phyloP scores from a whole-genome alignment of 2,888 invertebrate genomes.

The Chrysomela aeneicollis region DNA sequence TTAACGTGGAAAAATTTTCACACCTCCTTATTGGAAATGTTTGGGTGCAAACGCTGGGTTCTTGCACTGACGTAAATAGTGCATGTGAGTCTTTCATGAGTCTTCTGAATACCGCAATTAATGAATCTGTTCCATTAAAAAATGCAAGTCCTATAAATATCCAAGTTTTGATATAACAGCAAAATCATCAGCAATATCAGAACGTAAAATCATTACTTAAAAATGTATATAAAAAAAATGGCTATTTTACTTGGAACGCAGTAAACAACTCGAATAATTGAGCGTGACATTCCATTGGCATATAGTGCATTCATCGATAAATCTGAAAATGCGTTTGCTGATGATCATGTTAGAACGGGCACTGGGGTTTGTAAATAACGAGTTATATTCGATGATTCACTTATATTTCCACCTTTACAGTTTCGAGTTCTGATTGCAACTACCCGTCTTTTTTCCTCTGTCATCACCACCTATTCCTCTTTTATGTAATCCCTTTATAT shows the following conservation, averaged over 20 bases:
- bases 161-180: neutral
- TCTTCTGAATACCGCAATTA: neutral
- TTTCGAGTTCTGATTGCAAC: too few relatives aligned
- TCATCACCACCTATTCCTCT: too few relatives aligned
- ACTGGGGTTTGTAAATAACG: too few relatives aligned
- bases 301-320: neutral
- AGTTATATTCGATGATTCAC: too few relatives aligned
- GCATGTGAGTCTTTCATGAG: slow-evolving; percentile 7
- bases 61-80: neutral
- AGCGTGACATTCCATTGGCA: neutral
- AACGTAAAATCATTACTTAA: neutral
- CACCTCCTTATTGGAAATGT: neutral
- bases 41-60: neutral
- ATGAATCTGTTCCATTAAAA: neutral
- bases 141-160: slow-evolving; percentile 8
- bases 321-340: neutral
- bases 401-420: too few relatives aligned
- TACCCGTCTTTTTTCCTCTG: too few relatives aligned
- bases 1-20: neutral
- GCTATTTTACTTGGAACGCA: too few relatives aligned
- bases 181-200: neutral
- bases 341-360: too few relatives aligned
- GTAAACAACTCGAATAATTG: neutral
- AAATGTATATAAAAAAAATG: neutral
- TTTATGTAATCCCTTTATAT: too few relatives aligned